Percentiles rank a stretch among this genome's conserved stretches.
Conservation (phyloP, 2,797 vertebrate species). For the Chanos chanos region DNA sequence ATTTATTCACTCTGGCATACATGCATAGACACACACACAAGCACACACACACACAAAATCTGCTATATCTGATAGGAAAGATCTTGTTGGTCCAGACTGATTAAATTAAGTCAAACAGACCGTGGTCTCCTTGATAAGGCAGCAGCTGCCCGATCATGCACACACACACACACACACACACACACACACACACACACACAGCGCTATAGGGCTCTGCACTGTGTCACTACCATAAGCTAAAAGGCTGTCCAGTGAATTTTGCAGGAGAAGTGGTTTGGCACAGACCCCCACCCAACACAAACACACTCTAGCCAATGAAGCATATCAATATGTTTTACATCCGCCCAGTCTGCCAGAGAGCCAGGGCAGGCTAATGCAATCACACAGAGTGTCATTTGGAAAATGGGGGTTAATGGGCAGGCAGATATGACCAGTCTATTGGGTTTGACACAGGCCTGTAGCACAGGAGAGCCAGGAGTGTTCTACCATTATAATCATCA, state of each 20-base stretch:
- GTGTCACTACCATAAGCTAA: constrained; percentile 44
- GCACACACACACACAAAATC: constrained; percentile 13
- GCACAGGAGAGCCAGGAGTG: too few relatives aligned
- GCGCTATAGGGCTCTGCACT: constrained; percentile 4
- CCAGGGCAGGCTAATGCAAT: constrained; percentile 52
- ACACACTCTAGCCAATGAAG: constrained; percentile 55
- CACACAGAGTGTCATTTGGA: constrained; percentile 40
- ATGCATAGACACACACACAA: too few relatives aligned
- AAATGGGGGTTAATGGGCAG: constrained; percentile 15
- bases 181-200: constrained; percentile 13
- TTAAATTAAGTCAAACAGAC: constrained; percentile 42
- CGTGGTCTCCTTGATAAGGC: constrained; percentile 22
- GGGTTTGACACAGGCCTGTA: too few relatives aligned
- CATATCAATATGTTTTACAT: constrained; percentile 52
- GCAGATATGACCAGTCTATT: background rate
- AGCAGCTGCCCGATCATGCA: constrained; percentile 29
- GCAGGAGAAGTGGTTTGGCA: constrained; percentile 45
- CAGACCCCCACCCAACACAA: constrained; percentile 36
- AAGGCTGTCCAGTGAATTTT: constrained; percentile 59
- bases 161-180: background rate
- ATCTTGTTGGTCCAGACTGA: constrained; percentile 38
- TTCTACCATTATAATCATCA: too few relatives aligned
- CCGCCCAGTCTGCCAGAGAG: constrained; percentile 47
- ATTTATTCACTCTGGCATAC: too few relatives aligned
- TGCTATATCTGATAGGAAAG: constrained; percentile 39